Evolutionary conservation across 2,797 vertebrate genomes (phyloP).

Genomic region (Alauda arvensis): DNA sequence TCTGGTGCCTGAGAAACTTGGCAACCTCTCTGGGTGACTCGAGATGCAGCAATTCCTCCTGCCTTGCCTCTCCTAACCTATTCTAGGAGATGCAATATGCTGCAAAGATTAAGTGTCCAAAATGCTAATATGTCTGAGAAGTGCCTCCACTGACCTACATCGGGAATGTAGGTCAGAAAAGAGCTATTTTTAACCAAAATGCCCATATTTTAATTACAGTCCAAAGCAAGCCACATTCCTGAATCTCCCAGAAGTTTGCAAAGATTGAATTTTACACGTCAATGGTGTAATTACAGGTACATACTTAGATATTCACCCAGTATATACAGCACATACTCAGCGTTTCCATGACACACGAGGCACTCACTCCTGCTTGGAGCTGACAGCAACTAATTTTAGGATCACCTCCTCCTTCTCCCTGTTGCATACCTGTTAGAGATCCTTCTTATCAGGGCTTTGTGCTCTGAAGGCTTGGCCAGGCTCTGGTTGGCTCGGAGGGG

Average conservation of each 20-base stretch:
- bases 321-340: not conserved
- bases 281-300: not conserved
- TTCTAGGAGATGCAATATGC: slow-evolving; percentile 10
- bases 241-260: not conserved
- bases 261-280: not conserved
- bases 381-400: not conserved
- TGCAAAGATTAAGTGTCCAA: slow-evolving; percentile 33
- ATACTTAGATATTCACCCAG: not conserved
- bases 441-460: slow-evolving; percentile 9
- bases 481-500: slow-evolving; percentile 15
- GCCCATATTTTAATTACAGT: not conserved
- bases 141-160: slow-evolving; percentile 43
- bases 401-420: not conserved
- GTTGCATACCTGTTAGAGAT: not conserved
- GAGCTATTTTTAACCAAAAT: slow-evolving; percentile 16
- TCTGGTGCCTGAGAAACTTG: slow-evolving; percentile 38
- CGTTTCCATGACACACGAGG: not conserved
- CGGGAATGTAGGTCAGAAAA: not conserved
- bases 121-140: slow-evolving; percentile 23
- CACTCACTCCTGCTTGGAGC: not conserved
- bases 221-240: not conserved
- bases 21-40: slow-evolving; percentile 16
- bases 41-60: slow-evolving; percentile 20
- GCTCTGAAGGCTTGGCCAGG: slow-evolving; percentile 30
- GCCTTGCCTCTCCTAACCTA: slow-evolving; percentile 2